These are phyloP conservation scores for Staurois parvus DNA, from an alignment of 2,797 vertebrate genomes.

Conservation along the genomic window DNA sequence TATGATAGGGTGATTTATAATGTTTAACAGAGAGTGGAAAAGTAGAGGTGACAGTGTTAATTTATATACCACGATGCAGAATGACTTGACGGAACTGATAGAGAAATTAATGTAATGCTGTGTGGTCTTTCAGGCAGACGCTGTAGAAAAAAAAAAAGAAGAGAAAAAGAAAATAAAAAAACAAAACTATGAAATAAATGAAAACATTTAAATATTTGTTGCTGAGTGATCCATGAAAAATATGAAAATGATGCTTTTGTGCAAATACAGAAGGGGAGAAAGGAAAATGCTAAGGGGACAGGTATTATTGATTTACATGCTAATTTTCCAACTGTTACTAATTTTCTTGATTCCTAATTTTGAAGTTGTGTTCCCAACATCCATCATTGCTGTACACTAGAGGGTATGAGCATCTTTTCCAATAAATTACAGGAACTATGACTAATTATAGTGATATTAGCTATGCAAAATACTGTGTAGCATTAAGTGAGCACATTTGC, in stretches of 20 bases:
- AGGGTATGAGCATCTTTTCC: slow-evolving; percentile 81
- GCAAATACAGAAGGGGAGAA: slow-evolving; percentile 26
- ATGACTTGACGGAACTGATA: slow-evolving; percentile 21
- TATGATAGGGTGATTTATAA: slow-evolving; percentile 33
- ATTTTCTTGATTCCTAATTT: slow-evolving; percentile 83
- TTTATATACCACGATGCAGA: slow-evolving; percentile 31
- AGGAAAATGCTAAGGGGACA: slow-evolving; percentile 71
- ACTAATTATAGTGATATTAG: slow-evolving; percentile 86
- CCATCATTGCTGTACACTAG: slow-evolving; percentile 82
- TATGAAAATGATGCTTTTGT: slow-evolving; percentile 16
- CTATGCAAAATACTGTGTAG: slow-evolving; percentile 83
- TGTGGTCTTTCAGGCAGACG: neutral
- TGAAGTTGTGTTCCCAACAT: slow-evolving; percentile 81
- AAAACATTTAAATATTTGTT: slow-evolving; percentile 26
- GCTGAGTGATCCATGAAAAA: slow-evolving; percentile 8
- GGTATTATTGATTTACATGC: slow-evolving; percentile 81
- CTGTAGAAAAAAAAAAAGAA: neutral
- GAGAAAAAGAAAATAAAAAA: neutral
- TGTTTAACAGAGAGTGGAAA: slow-evolving; percentile 40
- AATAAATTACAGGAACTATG: slow-evolving; percentile 85
- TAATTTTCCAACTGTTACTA: slow-evolving; percentile 84
- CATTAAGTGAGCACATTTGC: slow-evolving; percentile 84
- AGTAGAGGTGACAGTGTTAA: slow-evolving; percentile 29
- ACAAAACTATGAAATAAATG: neutral
- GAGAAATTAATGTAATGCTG: slow-evolving; percentile 21